These are phyloP conservation scores for Drosophila quadrilineata DNA, from an alignment of 1,140 invertebrate species.

Conservation along the genomic window DNA sequence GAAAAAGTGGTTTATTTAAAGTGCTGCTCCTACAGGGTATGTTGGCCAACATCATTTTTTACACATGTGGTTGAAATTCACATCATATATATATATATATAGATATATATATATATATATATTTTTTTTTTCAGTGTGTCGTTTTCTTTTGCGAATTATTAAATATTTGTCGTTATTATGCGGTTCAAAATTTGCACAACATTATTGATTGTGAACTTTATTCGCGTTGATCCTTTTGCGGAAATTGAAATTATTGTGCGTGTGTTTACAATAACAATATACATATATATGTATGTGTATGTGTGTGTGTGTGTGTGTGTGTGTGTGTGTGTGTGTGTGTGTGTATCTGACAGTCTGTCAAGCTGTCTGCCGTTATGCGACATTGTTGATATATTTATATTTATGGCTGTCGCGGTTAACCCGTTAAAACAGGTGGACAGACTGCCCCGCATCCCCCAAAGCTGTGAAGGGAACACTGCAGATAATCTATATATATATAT, in stretches of 20 bases:
- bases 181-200: constrained; percentile 49
- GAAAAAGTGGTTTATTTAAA: too few species aligned
- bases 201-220: constrained; percentile 57
- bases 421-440: constrained; percentile 47
- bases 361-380: constrained; percentile 6
- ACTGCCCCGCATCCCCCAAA: too few species aligned
- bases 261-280: too few species aligned
- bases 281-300: too few species aligned
- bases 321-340: neutral
- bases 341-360: neutral
- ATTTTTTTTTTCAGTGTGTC: constrained; percentile 17
- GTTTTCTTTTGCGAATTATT: constrained; percentile 27
- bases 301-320: neutral
- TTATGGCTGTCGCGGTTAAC: constrained; percentile 38
- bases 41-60: neutral
- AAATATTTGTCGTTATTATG: constrained; percentile 28
- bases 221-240: constrained; percentile 51
- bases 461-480: too few species aligned
- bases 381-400: constrained; percentile 56
- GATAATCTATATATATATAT: too few species aligned
- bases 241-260: constrained; percentile 58
- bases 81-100: too few species aligned
- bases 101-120: too few species aligned
- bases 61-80: too few species aligned
- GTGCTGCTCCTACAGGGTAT: neutral